phyloP scores from a whole-genome alignment of 1,140 invertebrate genomes.

The Lamellibrachia luymesi region DNA sequence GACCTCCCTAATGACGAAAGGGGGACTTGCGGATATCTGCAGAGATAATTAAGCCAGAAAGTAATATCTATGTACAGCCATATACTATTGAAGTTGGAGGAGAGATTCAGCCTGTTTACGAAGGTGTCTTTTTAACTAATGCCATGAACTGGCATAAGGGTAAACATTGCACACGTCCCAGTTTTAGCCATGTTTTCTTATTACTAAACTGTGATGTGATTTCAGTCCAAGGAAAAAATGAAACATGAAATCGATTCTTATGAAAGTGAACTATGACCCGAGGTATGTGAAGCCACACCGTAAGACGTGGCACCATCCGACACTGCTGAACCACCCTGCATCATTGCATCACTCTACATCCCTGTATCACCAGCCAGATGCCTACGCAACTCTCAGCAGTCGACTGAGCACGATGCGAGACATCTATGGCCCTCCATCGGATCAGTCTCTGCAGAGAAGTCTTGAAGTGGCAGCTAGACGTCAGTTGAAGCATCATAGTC shows the following conservation, averaged over 20 bases:
- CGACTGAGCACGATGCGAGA: background rate
- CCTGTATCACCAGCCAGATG: background rate
- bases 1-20: too few relatives aligned
- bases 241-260: conserved; percentile 5
- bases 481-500: background rate
- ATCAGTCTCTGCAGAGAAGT: background rate
- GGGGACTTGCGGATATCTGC: too few relatives aligned
- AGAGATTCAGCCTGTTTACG: too few relatives aligned
- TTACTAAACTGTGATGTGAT: background rate
- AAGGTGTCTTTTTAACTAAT: too few relatives aligned
- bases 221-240: background rate
- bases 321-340: background rate
- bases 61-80: too few relatives aligned
- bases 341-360: background rate
- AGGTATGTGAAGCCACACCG: background rate
- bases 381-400: background rate
- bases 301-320: background rate
- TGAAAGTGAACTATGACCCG: conserved; percentile 4
- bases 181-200: background rate
- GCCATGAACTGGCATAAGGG: too few relatives aligned
- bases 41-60: too few relatives aligned
- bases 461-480: background rate
- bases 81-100: too few relatives aligned
- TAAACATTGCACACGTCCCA: background rate
- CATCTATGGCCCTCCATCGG: background rate